phyloP scores from a whole-genome alignment of 2,113 vertebrate species.

The Ceratotherium simum region DNA sequence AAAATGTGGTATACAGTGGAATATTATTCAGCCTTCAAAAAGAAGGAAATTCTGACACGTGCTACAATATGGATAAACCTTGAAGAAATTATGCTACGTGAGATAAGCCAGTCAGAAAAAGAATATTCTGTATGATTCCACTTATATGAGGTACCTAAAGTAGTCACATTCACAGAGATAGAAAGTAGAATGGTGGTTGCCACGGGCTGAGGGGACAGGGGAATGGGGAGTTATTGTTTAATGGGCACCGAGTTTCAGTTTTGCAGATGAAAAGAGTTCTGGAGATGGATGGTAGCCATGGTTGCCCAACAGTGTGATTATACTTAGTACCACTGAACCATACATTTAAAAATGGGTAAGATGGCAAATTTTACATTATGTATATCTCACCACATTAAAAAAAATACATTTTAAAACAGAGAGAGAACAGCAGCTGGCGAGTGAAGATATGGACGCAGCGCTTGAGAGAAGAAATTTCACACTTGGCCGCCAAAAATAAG shows the following conservation, averaged over 20 bases:
- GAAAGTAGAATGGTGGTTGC: background rate
- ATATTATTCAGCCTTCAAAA: background rate
- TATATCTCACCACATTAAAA: background rate
- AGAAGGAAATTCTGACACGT: background rate
- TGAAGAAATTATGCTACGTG: background rate
- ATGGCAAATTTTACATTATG: background rate
- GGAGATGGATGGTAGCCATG: background rate
- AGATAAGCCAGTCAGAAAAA: background rate
- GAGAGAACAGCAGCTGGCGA: background rate
- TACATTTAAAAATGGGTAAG: background rate
- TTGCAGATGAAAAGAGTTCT: background rate
- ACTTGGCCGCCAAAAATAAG: background rate
- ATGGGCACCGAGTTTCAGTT: background rate
- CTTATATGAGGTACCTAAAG: background rate
- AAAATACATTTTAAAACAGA: background rate
- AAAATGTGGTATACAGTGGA: accelerated
- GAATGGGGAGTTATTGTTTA: no score
- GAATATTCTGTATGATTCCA: background rate
- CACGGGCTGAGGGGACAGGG: background rate
- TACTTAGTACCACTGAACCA: no score
- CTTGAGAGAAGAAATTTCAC: background rate
- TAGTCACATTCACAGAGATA: background rate
- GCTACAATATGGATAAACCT: background rate
- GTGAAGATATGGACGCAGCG: accelerated
- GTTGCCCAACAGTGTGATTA: accelerated